Evolutionary conservation across 23 tunicate genomes (phyloP).

Genomic region (Aplidium turbinatum): DNA sequence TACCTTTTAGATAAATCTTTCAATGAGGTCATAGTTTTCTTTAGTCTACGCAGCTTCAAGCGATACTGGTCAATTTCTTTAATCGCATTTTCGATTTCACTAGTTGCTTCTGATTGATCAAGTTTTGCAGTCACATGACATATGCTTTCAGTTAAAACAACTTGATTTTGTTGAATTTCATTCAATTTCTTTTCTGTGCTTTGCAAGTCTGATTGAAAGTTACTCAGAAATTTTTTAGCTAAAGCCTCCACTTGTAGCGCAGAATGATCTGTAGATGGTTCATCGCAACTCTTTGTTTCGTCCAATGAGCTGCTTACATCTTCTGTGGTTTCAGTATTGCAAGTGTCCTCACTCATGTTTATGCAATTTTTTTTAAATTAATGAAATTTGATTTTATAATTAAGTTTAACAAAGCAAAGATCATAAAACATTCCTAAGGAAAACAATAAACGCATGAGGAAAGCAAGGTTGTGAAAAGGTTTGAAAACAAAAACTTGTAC

Average conservation of each 20-base stretch:
- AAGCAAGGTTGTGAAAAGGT: no score
- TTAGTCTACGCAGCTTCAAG: conserved; percentile 11
- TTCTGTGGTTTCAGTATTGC: no score
- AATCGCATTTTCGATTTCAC: conserved; percentile 27
- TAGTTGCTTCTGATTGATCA: background rate
- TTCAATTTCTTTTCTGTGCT: background rate
- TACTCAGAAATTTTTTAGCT: conserved; percentile 4
- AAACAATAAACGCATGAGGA: no score
- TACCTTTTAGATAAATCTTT: conserved; percentile 27
- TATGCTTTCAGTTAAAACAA: conserved; percentile 28
- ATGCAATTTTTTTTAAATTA: no score
- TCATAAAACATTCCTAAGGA: no score
- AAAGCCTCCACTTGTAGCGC: background rate
- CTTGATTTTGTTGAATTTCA: conserved; percentile 30
- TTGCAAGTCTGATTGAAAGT: conserved; percentile 15
- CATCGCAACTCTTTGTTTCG: no score
- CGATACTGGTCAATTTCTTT: conserved; percentile 18
- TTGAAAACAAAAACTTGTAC: no score
- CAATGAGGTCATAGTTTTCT: conserved; percentile 8
- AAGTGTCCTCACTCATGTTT: no score
- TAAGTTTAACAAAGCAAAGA: no score
- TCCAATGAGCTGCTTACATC: no score
- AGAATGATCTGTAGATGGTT: no score
- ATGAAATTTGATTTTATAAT: no score
- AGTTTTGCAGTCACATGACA: conserved; percentile 17